Evolutionary conservation across 2,888 invertebrate genomes (phyloP).

Genomic region (Spilosoma lubricipeda): DNA sequence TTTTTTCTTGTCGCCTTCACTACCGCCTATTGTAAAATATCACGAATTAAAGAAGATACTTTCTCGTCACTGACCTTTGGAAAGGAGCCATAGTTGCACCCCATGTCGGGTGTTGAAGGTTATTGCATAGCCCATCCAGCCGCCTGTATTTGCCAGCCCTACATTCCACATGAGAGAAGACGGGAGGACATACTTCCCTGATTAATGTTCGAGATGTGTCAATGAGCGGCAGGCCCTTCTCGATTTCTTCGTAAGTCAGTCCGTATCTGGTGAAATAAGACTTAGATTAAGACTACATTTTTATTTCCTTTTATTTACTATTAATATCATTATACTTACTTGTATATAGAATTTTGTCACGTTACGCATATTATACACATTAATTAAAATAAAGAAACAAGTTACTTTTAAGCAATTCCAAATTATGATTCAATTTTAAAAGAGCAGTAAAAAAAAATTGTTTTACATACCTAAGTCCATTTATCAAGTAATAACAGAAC

Average conservation of each 20-base stretch:
- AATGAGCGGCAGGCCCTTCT: conserved; percentile 94
- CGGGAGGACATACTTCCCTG: conserved; percentile 94
- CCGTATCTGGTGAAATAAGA: conserved; percentile 88
- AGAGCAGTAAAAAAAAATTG: neutral
- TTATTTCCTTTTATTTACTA: neutral
- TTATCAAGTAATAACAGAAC: neutral
- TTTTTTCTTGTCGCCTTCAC: neutral
- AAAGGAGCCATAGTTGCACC: conserved; percentile 94
- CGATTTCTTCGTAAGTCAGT: conserved; percentile 93
- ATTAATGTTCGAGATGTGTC: conserved; percentile 95
- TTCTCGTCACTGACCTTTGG: conserved; percentile 85
- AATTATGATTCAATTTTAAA: neutral
- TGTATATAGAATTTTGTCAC: neutral
- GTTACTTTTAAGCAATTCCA: neutral
- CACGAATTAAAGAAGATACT: neutral
- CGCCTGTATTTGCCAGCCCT: conserved; percentile 95
- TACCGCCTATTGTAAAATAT: neutral
- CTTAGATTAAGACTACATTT: neutral
- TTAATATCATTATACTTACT: too few species aligned
- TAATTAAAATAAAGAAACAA: too few species aligned
- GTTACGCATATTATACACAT: neutral
- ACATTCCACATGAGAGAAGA: conserved; percentile 94
- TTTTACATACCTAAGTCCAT: neutral
- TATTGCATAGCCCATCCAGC: conserved; percentile 95
- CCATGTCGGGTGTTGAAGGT: conserved; percentile 95